Conservation (phyloP, 2,113 vertebrate genomes). For the Grus americana region DNA sequence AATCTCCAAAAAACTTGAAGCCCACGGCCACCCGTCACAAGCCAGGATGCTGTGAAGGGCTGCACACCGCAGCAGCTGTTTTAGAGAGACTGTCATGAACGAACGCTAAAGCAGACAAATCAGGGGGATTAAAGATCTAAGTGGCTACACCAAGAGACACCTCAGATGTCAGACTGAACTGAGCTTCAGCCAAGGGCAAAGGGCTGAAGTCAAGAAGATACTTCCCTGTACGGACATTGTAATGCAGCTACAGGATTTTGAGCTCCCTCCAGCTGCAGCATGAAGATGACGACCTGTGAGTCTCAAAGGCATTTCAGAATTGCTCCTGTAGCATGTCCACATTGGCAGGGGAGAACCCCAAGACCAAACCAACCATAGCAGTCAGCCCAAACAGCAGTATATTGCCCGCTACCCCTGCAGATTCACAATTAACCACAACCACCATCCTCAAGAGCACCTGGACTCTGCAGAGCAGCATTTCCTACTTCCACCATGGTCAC, state of each 20-base stretch:
- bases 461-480: not conserved
- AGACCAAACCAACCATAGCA: not conserved
- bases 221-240: rapidly evolving
- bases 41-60: not conserved
- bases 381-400: not conserved
- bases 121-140: not conserved
- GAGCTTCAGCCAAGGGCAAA: not conserved
- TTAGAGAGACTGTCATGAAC: not conserved
- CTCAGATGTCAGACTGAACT: not conserved
- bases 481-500: not conserved
- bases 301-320: not conserved
- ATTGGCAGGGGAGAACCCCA: not conserved
- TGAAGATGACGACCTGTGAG: not conserved
- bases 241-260: not conserved
- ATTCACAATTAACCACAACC: not conserved
- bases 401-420: not conserved
- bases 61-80: not conserved
- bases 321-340: not conserved
- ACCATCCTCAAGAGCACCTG: not conserved
- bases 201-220: not conserved
- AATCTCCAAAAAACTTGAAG: not conserved
- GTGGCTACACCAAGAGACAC: not conserved
- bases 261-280: not conserved
- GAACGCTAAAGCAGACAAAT: not conserved
- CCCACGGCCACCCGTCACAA: not conserved